These are phyloP conservation scores for Ailurus styani DNA, from an alignment of 2,113 vertebrate species.

Conservation along the genomic window DNA sequence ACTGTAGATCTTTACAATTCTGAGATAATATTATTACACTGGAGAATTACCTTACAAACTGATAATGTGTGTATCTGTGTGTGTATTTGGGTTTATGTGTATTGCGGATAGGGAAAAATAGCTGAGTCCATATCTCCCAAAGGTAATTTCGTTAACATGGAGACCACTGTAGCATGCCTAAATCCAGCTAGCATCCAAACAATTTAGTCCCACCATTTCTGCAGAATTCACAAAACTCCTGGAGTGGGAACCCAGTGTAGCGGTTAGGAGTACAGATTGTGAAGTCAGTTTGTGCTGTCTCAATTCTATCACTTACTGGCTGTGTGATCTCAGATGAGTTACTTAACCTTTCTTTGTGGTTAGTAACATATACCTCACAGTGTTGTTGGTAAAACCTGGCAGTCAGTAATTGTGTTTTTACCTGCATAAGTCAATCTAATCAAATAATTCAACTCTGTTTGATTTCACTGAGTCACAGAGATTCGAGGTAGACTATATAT, in stretches of 20 bases:
- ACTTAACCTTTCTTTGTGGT: neutral
- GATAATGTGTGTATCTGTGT: neutral
- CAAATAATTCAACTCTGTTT: neutral
- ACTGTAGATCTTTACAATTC: neutral
- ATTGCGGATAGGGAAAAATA: neutral
- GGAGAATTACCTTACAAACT: neutral
- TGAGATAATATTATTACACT: neutral
- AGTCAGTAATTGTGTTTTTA: neutral
- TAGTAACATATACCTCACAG: neutral
- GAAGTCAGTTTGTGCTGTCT: neutral
- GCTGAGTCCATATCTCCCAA: neutral
- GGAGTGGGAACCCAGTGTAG: neutral
- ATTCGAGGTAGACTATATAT: neutral
- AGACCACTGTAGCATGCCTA: neutral
- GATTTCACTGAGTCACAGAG: neutral
- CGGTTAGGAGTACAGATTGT: no score
- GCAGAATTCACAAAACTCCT: neutral
- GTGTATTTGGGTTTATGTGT: neutral
- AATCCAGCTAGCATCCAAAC: neutral
- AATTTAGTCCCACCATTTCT: neutral
- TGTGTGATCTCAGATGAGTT: neutral
- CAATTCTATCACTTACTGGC: neutral
- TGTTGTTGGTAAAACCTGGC: neutral
- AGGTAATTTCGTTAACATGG: neutral
- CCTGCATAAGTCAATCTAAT: neutral